Evolutionary conservation across 2,888 invertebrate species (phyloP).

Genomic region (Drosophila crucigera): DNA sequence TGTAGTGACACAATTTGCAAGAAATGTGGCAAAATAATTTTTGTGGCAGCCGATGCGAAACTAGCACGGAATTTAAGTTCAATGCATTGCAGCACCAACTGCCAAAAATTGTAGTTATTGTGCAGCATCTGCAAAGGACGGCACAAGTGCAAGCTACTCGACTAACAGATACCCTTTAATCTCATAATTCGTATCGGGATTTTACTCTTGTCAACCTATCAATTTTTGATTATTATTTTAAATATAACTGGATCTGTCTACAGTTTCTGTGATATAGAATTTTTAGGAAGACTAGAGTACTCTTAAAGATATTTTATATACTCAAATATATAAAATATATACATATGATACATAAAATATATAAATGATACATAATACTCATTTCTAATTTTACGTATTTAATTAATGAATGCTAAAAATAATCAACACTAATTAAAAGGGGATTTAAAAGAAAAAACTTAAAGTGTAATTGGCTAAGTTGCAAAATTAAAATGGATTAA

Average conservation of each 20-base stretch:
- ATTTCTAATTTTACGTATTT: background rate
- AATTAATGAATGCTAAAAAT: background rate
- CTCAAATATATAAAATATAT: background rate
- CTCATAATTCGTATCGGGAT: background rate
- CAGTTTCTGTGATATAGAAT: background rate
- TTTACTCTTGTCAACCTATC: background rate
- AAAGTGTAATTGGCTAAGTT: too few species aligned
- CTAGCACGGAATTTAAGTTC: constrained; percentile 61
- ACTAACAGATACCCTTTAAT: background rate
- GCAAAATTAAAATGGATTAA: too few species aligned
- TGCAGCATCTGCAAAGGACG: background rate
- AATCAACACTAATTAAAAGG: background rate
- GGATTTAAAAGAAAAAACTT: too few species aligned
- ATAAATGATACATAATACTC: too few species aligned
- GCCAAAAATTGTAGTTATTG: background rate
- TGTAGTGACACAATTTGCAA: constrained; percentile 9
- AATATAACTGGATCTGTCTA: background rate
- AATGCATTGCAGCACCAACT: constrained; percentile 2
- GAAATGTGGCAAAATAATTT: constrained; percentile 37
- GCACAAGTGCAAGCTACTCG: background rate
- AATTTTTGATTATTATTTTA: background rate
- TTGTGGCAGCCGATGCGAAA: constrained; percentile 41
- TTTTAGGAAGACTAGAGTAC: background rate
- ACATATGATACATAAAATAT: background rate
- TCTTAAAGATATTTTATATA: background rate